These are phyloP conservation scores for Erpobdella octoculata DNA, from an alignment of 2,888 invertebrate genomes.

Conservation along the genomic window DNA sequence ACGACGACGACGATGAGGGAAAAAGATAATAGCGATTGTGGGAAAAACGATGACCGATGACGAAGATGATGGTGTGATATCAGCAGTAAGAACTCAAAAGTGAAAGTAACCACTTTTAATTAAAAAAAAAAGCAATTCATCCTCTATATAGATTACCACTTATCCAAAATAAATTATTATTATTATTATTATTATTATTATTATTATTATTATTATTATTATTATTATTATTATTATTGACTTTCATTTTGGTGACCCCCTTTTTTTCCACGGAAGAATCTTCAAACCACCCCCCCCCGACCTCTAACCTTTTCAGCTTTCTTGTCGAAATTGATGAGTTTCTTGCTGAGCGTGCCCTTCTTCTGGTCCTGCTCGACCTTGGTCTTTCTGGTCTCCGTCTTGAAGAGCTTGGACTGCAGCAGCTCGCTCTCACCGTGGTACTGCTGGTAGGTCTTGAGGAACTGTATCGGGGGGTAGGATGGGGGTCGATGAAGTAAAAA, in stretches of 20 bases:
- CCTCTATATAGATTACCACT: too few relatives aligned
- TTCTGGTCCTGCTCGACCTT: constrained; percentile 59
- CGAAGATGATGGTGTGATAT: neutral
- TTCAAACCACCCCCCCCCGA: neutral
- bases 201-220: too few relatives aligned
- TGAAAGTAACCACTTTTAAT: neutral
- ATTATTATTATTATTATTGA: too few relatives aligned
- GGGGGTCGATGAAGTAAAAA: too few relatives aligned
- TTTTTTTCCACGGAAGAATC: too few relatives aligned
- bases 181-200: too few relatives aligned
- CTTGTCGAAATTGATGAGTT: constrained; percentile 75
- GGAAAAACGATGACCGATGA: neutral
- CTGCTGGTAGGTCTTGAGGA: constrained; percentile 87
- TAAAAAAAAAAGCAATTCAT: neutral
- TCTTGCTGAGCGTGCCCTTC: constrained; percentile 55
- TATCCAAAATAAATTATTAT: too few relatives aligned
- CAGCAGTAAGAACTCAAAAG: neutral
- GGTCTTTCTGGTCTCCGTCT: constrained; percentile 67
- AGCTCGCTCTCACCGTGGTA: constrained; percentile 79
- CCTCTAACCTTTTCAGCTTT: constrained; percentile 74
- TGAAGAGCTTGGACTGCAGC: constrained; percentile 73
- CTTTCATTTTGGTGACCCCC: too few relatives aligned
- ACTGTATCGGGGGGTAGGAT: constrained; percentile 54
- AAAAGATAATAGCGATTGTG: neutral
- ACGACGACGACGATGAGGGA: neutral